phyloP scores from a whole-genome alignment of 2,113 vertebrate genomes.

The Pandion haliaetus region DNA sequence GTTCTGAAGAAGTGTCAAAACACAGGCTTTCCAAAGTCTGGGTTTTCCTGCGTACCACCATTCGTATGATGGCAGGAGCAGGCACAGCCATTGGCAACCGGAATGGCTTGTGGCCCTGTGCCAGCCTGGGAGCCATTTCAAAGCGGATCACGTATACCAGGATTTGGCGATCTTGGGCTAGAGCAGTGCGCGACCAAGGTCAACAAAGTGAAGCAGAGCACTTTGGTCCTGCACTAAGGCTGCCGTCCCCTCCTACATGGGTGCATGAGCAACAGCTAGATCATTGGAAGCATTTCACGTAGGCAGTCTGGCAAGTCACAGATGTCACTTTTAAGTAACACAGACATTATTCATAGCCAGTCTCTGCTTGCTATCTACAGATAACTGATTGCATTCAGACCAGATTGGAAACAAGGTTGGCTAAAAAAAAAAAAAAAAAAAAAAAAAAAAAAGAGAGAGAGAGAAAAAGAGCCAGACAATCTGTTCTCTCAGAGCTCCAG shows the following conservation, averaged over 20 bases:
- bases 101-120: rapidly evolving
- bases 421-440: not conserved
- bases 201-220: not conserved
- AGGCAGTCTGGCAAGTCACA: constrained; percentile 65
- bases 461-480: constrained; percentile 39
- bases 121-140: not conserved
- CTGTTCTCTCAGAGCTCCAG: constrained; percentile 30
- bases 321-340: constrained; percentile 53
- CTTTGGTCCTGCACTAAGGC: not conserved
- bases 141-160: rapidly evolving
- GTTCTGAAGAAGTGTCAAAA: not conserved
- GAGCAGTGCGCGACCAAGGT: not conserved
- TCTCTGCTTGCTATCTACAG: constrained; percentile 49
- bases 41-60: not conserved
- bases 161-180: not conserved
- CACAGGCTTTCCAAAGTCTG: not conserved
- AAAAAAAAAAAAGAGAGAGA: not conserved
- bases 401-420: constrained; percentile 54
- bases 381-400: constrained; percentile 53
- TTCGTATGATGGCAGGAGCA: rapidly evolving
- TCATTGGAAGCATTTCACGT: constrained; percentile 48
- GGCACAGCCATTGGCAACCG: not conserved
- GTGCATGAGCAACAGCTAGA: not conserved
- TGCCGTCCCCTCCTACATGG: not conserved
- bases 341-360: constrained; percentile 62